phyloP scores from a whole-genome alignment of 2,888 invertebrate species.

The Cephus rjabovi region DNA sequence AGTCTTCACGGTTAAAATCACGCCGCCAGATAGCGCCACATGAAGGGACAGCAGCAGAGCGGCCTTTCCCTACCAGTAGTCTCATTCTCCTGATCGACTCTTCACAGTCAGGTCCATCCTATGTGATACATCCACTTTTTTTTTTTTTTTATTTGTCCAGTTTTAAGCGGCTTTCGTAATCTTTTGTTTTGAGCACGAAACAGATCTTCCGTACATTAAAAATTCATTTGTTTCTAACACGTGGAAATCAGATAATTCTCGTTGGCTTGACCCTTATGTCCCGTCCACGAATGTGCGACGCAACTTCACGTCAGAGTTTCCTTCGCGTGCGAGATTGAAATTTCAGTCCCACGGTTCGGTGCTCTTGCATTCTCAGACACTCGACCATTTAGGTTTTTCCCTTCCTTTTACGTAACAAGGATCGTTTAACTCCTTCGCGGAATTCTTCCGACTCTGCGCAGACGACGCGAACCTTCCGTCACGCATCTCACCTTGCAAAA shows the following conservation, averaged over 20 bases:
- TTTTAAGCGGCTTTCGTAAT: background rate
- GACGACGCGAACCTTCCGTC: background rate
- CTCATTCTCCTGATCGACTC: constrained; percentile 7
- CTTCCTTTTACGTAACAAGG: constrained; percentile 57
- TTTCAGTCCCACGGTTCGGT: constrained; percentile 51
- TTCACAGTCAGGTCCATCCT: background rate
- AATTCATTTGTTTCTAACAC: background rate
- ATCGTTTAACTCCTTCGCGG: constrained; percentile 16
- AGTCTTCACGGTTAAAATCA: background rate
- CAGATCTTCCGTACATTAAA: background rate
- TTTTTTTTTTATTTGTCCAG: background rate
- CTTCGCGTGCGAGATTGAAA: constrained; percentile 53
- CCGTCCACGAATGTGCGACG: background rate
- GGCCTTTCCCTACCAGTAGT: background rate
- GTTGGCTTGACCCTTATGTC: background rate
- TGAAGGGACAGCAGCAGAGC: constrained; percentile 37
- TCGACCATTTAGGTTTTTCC: constrained; percentile 44
- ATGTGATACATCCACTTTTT: background rate
- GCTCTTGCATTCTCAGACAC: constrained; percentile 53
- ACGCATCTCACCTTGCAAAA: background rate
- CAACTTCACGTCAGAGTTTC: constrained; percentile 17
- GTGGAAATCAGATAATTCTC: background rate
- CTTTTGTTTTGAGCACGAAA: background rate
- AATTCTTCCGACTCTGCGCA: background rate
- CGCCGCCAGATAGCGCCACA: constrained; percentile 54